Conservation (phyloP, 2,797 vertebrate genomes). For the Etheostoma perlongum region DNA sequence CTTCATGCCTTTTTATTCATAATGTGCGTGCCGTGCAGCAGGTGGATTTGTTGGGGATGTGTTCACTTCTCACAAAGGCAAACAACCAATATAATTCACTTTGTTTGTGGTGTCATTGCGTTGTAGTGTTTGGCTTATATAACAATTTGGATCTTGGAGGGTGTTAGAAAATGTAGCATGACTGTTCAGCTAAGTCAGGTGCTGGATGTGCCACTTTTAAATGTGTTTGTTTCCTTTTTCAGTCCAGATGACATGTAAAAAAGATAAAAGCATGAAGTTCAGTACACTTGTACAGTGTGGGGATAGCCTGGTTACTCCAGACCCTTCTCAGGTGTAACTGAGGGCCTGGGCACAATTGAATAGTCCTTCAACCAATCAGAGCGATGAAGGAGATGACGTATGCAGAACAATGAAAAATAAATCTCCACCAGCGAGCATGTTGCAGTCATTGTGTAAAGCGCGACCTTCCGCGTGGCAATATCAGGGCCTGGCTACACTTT, state of each 20-base stretch:
- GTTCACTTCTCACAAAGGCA: constrained; percentile 28
- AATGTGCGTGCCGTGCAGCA: constrained; percentile 26
- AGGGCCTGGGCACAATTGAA: no score
- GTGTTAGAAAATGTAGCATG: not conserved
- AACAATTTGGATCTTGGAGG: not conserved
- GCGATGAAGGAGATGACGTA: no score
- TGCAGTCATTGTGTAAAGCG: not conserved
- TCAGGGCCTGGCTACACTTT: constrained; percentile 54
- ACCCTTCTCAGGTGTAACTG: no score
- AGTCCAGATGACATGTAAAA: no score
- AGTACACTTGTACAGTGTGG: no score
- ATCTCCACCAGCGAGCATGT: no score
- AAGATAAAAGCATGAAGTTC: no score
- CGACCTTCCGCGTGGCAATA: constrained; percentile 66
- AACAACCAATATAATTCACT: constrained; percentile 31
- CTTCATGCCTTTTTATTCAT: constrained; percentile 57
- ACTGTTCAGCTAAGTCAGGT: constrained; percentile 10
- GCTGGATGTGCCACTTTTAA: not conserved
- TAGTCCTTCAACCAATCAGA: no score
- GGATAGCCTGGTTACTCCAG: no score
- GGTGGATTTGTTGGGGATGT: constrained; percentile 37
- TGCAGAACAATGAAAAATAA: no score
- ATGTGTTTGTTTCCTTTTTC: no score
- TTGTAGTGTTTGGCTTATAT: not conserved
- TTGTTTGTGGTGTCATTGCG: constrained; percentile 8